These are phyloP conservation scores for Microhierax caerulescens DNA, from an alignment of 2,797 vertebrate genomes.

Conservation along the genomic window DNA sequence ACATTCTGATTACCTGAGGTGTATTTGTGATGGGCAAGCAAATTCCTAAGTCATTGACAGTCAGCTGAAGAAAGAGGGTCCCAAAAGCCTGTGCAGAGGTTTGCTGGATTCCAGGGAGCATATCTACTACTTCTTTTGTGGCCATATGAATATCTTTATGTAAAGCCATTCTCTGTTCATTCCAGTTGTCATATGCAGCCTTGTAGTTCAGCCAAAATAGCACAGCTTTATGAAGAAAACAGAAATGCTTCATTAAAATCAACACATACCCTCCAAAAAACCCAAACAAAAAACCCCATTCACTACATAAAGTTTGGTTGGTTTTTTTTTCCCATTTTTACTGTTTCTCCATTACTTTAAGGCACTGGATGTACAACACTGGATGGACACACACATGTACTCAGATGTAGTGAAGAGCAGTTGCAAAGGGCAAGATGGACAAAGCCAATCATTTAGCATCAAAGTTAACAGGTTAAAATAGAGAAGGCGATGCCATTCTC, in stretches of 20 bases:
- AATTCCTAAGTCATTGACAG: constrained; percentile 96
- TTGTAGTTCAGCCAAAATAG: constrained; percentile 99
- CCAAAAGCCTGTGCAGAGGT: constrained; percentile 97
- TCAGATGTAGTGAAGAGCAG: fast-evolving
- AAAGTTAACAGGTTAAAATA: not conserved
- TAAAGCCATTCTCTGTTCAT: constrained; percentile 94
- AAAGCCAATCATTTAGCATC: not conserved
- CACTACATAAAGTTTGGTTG: not conserved
- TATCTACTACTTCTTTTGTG: constrained; percentile 98
- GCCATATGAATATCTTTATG: constrained; percentile 98
- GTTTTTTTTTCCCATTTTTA: not conserved
- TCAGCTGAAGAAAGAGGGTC: constrained; percentile 96
- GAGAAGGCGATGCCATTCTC: not conserved
- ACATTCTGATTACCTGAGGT: constrained; percentile 73
- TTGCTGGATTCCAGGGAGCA: constrained; percentile 96
- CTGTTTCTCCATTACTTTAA: not conserved
- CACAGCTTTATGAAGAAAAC: constrained; percentile 83
- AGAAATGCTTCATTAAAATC: not conserved
- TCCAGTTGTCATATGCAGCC: constrained; percentile 98
- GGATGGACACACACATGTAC: not conserved
- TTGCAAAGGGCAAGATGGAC: not conserved
- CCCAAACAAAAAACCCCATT: not conserved
- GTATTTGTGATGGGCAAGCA: constrained; percentile 94
- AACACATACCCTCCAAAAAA: not conserved
- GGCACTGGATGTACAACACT: not conserved